These are phyloP conservation scores for Chelonus insularis DNA, from an alignment of 1,140 invertebrate genomes.

Conservation along the genomic window DNA sequence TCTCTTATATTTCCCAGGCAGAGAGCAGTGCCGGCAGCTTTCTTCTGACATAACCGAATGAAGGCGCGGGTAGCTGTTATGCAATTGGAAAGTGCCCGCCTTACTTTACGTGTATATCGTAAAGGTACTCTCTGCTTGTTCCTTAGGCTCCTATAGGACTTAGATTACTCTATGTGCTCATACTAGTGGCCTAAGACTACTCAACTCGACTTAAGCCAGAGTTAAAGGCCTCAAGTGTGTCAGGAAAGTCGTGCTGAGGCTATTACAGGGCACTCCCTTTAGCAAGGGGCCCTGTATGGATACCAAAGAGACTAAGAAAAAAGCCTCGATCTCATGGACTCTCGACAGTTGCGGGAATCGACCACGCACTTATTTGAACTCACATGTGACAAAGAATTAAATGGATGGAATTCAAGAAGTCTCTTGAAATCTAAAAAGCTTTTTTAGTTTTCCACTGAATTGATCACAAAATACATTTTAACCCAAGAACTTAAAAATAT, in stretches of 20 bases:
- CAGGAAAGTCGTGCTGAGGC: constrained; percentile 16
- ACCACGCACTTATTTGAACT: background rate
- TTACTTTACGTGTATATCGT: constrained; percentile 53
- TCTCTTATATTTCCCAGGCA: constrained; percentile 52
- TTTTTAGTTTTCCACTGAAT: background rate
- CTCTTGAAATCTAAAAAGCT: background rate
- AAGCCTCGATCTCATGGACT: background rate
- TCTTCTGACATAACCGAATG: constrained; percentile 61
- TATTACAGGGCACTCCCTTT: constrained; percentile 36
- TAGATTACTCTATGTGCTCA: background rate
- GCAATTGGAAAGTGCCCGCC: constrained; percentile 61
- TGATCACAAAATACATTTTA: background rate
- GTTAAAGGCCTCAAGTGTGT: constrained; percentile 16
- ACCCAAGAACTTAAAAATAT: too few relatives aligned
- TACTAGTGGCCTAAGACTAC: background rate
- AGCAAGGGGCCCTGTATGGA: background rate
- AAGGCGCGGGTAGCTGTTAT: constrained; percentile 57
- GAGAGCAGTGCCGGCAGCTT: constrained; percentile 47
- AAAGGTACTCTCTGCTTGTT: constrained; percentile 39
- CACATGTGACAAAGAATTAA: constrained; percentile 21
- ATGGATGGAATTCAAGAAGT: constrained; percentile 21
- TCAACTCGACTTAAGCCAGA: background rate
- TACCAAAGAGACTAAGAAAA: constrained; percentile 3
- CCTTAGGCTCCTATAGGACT: constrained; percentile 31
- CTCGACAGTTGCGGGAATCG: background rate